phyloP scores from a whole-genome alignment of 2,797 vertebrate genomes.

The Streptopelia turtur region DNA sequence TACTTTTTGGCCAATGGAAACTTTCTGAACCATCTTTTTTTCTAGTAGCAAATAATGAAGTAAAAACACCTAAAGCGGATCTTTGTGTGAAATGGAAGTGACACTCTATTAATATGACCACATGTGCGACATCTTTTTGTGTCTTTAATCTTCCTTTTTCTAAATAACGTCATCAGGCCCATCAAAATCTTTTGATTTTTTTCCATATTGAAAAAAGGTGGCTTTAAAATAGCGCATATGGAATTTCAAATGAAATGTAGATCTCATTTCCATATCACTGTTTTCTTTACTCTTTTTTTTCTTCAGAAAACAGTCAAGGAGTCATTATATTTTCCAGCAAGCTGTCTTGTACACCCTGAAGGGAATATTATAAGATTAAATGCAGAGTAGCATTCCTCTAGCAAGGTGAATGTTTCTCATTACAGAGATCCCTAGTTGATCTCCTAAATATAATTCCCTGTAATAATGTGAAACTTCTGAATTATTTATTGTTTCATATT shows the following conservation, averaged over 20 bases:
- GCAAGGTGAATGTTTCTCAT: slow-evolving; percentile 80
- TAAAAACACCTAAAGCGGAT: neutral
- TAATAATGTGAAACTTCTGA: slow-evolving; percentile 80
- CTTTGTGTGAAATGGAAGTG: neutral
- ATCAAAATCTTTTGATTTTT: slow-evolving; percentile 62
- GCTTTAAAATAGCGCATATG: slow-evolving; percentile 54
- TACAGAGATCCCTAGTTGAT: slow-evolving; percentile 77
- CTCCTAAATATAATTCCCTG: slow-evolving; percentile 80
- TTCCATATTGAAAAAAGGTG: slow-evolving; percentile 65
- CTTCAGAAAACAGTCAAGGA: slow-evolving; percentile 72
- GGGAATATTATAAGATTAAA: slow-evolving; percentile 82
- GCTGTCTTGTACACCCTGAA: slow-evolving; percentile 77
- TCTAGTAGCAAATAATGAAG: slow-evolving; percentile 30
- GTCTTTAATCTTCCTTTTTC: slow-evolving; percentile 33
- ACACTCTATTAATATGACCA: neutral
- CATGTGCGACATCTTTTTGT: neutral
- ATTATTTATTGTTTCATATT: slow-evolving; percentile 82
- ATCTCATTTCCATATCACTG: slow-evolving; percentile 71
- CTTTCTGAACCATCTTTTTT: slow-evolving; percentile 26
- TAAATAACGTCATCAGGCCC: slow-evolving; percentile 13
- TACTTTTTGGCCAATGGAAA: neutral
- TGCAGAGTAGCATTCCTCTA: slow-evolving; percentile 75
- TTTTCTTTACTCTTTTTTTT: slow-evolving; percentile 73
- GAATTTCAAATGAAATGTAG: slow-evolving; percentile 66
- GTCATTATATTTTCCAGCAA: slow-evolving; percentile 76